phyloP scores from a whole-genome alignment of 37 sponge, comb jelly and placozoan species.

The Geodia barretti region DNA sequence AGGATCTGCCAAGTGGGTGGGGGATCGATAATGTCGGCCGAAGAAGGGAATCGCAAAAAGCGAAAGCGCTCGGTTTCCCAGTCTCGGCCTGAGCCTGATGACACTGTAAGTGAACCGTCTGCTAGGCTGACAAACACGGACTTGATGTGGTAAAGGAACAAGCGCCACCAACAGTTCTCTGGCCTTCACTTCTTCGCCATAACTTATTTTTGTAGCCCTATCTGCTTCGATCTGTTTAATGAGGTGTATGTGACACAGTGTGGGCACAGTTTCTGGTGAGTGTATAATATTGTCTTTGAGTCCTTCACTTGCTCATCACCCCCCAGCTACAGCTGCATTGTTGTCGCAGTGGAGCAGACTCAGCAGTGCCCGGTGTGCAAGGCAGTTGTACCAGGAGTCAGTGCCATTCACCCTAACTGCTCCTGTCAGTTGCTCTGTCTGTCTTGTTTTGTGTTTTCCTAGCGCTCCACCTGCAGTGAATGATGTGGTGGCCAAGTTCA shows the following conservation, averaged over 20 bases:
- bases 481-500: slow-evolving; percentile 50
- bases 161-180: not conserved
- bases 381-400: slow-evolving; percentile 9
- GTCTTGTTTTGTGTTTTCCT: not conserved
- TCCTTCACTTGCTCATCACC: not conserved
- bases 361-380: slow-evolving; percentile 56
- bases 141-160: slow-evolving; percentile 17
- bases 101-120: slow-evolving; percentile 7
- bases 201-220: slow-evolving; percentile 28
- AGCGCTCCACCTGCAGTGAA: too few relatives aligned
- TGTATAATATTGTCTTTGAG: not conserved
- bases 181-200: too few relatives aligned
- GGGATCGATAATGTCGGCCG: too few relatives aligned
- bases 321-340: slow-evolving; percentile 38
- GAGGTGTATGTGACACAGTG: slow-evolving; percentile 40
- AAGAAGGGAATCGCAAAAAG: not conserved
- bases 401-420: slow-evolving; percentile 44
- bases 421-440: slow-evolving; percentile 21
- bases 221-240: slow-evolving; percentile 40
- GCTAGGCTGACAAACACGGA: slow-evolving; percentile 10
- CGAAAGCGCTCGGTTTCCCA: slow-evolving; percentile 29
- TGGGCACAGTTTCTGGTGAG: slow-evolving; percentile 68
- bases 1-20: too few relatives aligned
- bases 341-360: not conserved
- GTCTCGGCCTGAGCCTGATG: not conserved